Percentiles rank a stretch among this genome's conserved stretches.
phyloP scores from a whole-genome alignment of 2,113 vertebrate species.

The Thunnus thynnus region DNA sequence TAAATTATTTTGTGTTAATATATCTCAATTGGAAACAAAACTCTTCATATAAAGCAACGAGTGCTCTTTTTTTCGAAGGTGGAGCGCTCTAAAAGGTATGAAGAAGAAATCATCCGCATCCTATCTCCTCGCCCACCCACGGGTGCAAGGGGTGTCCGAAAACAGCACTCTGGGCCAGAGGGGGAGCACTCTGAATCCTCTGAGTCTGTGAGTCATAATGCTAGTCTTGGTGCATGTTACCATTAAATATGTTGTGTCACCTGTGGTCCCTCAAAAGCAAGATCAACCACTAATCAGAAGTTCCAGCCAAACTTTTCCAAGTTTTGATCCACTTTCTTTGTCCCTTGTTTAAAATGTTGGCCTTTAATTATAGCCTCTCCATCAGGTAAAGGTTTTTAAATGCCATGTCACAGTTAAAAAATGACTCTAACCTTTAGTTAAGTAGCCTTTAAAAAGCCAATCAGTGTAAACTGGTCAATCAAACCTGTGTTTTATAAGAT shows the following conservation, averaged over 20 bases:
- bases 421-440: conserved; percentile 23
- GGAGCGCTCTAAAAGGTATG: conserved; percentile 76
- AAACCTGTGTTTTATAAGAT: not conserved
- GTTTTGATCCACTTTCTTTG: not conserved
- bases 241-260: not conserved
- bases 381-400: conserved; percentile 26
- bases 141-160: conserved; percentile 67
- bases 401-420: conserved; percentile 17
- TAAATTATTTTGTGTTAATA: not conserved
- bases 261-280: no score
- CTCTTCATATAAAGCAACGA: not conserved
- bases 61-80: conserved; percentile 78
- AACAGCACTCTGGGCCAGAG: conserved; percentile 73
- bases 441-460: conserved; percentile 13
- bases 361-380: conserved; percentile 20
- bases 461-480: not conserved
- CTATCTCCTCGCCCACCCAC: conserved; percentile 87
- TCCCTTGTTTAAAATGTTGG: conserved; percentile 7
- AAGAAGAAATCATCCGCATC: conserved; percentile 76
- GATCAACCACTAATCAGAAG: not conserved
- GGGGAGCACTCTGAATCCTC: conserved; percentile 78
- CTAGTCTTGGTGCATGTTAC: not conserved
- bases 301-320: no score
- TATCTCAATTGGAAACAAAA: not conserved
- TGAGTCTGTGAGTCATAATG: conserved; percentile 84